Percentiles rank a stretch among this genome's conserved stretches.
phyloP scores from a whole-genome alignment of 1,140 invertebrate genomes.

The Macrocentrus cingulum region DNA sequence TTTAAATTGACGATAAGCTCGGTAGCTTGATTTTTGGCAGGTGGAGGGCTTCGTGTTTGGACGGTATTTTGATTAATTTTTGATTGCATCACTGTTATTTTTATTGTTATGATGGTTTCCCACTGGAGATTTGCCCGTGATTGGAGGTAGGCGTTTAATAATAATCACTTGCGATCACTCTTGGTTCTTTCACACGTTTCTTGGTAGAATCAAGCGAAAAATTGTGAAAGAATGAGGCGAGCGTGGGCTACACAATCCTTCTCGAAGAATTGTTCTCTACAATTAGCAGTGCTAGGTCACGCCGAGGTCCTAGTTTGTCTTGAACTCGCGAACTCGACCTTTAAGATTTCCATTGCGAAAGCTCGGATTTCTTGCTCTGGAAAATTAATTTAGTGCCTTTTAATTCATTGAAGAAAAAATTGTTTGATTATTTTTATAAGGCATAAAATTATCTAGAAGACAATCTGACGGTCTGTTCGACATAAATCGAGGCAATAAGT shows the following conservation, averaged over 20 bases:
- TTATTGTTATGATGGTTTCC: not conserved
- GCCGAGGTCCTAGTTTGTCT: constrained; percentile 18
- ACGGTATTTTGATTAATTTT: too few relatives aligned
- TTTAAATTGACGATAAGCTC: too few relatives aligned
- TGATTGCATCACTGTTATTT: constrained; percentile 3
- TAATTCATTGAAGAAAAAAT: too few relatives aligned
- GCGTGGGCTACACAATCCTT: constrained; percentile 23
- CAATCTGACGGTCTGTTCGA: too few relatives aligned
- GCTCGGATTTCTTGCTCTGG: constrained; percentile 17
- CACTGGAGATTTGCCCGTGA: not conserved
- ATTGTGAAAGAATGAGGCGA: constrained; percentile 31
- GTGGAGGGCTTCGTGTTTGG: too few relatives aligned
- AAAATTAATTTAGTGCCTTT: too few relatives aligned
- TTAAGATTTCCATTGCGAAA: constrained; percentile 42
- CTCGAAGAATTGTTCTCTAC: constrained; percentile 22
- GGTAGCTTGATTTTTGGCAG: too few relatives aligned
- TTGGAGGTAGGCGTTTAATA: constrained; percentile 17
- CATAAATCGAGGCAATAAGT: constrained; percentile 7
- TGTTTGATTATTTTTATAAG: too few relatives aligned
- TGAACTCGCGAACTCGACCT: constrained; percentile 44
- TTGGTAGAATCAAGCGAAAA: constrained; percentile 32
- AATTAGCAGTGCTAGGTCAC: constrained; percentile 29
- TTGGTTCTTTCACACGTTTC: constrained; percentile 35
- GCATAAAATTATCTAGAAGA: too few relatives aligned
- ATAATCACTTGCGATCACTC: constrained; percentile 13